These are phyloP conservation scores for Gymnothorax reevesii DNA, from an alignment of 2,797 vertebrate genomes.

Conservation along the genomic window DNA sequence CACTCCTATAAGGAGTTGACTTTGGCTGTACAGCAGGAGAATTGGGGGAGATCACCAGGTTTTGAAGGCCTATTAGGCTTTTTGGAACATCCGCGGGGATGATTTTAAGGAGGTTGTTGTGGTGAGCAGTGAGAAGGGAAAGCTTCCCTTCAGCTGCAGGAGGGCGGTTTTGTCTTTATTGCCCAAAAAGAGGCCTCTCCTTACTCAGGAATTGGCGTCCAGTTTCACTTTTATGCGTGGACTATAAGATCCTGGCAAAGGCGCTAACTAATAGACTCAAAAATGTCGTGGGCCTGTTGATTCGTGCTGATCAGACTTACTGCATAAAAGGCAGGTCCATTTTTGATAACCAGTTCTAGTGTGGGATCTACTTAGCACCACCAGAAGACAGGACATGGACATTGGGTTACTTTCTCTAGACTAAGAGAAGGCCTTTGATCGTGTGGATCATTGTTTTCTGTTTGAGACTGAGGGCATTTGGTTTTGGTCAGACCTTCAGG, in stretches of 20 bases:
- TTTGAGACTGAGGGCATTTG: not conserved
- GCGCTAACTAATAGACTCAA: too few relatives aligned
- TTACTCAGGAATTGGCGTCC: not conserved
- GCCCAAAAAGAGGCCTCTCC: not conserved
- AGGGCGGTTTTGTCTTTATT: not conserved
- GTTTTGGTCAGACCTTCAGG: not conserved
- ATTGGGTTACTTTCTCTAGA: not conserved
- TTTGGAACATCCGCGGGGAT: too few relatives aligned
- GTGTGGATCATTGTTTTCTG: not conserved
- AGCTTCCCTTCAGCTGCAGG: not conserved
- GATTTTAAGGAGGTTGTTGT: too few relatives aligned
- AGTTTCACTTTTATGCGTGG: not conserved
- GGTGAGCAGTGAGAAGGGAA: not conserved
- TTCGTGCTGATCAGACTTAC: too few relatives aligned
- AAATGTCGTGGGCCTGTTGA: too few relatives aligned
- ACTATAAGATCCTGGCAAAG: too few relatives aligned
- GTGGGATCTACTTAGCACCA: not conserved
- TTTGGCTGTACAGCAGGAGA: too few relatives aligned
- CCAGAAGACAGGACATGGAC: not conserved
- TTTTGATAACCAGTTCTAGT: not conserved
- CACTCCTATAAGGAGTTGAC: too few relatives aligned
- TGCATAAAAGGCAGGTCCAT: not conserved
- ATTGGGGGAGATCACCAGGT: too few relatives aligned
- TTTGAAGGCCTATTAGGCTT: too few relatives aligned
- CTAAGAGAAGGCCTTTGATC: not conserved